A percentile compares a stretch with the other conserved stretches of the same genome.
These are phyloP conservation scores for Micronycteris hirsuta DNA, from an alignment of 2,113 vertebrate species.

Conservation along the genomic window DNA sequence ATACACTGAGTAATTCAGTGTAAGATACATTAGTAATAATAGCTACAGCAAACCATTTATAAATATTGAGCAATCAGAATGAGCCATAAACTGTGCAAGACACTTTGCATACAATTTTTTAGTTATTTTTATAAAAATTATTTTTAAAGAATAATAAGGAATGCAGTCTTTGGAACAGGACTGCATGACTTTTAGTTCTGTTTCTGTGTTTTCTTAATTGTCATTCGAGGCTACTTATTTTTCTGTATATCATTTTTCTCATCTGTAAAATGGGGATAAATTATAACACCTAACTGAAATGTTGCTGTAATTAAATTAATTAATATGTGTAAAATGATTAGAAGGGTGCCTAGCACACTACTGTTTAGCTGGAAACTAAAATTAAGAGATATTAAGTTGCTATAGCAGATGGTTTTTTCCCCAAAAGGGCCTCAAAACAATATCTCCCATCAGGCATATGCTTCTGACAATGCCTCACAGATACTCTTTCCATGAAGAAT, in stretches of 20 bases:
- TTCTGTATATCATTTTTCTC: background rate
- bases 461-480: background rate
- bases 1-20: background rate
- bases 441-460: background rate
- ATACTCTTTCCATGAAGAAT: background rate
- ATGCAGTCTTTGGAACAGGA: background rate
- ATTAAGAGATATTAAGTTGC: background rate
- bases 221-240: background rate
- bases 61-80: background rate
- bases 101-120: background rate
- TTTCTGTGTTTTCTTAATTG: background rate
- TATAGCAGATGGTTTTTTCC: background rate
- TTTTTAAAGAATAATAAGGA: background rate
- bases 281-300: background rate
- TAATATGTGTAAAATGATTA: background rate
- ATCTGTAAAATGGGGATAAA: background rate
- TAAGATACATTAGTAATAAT: background rate
- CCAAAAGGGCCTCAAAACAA: background rate
- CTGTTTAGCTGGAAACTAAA: background rate
- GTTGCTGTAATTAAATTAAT: background rate
- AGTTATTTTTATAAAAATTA: background rate
- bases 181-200: background rate
- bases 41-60: background rate
- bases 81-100: background rate
- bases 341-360: background rate